These are phyloP conservation scores for Melanerpes aurifrons DNA, from an alignment of 2,113 vertebrate genomes.

Conservation along the genomic window DNA sequence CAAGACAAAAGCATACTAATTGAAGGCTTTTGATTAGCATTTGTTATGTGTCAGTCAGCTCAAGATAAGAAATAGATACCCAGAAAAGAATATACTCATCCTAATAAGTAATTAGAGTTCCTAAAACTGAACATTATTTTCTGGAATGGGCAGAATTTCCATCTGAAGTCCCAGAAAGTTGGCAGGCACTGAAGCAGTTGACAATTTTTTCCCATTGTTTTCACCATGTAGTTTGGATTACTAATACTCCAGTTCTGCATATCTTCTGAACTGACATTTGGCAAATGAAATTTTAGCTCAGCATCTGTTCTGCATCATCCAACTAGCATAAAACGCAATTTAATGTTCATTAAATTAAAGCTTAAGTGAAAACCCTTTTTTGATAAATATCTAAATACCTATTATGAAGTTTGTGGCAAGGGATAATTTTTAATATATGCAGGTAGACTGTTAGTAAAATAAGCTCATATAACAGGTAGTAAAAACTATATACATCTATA, in stretches of 20 bases:
- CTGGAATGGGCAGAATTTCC: neutral
- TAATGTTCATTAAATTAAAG: neutral
- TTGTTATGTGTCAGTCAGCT: neutral
- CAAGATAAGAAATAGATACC: neutral
- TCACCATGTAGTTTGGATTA: neutral
- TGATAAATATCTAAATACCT: neutral
- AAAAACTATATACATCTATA: neutral
- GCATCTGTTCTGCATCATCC: conserved; percentile 34
- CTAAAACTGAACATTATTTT: neutral
- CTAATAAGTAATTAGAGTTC: neutral
- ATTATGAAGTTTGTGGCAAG: neutral
- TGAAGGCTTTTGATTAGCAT: neutral
- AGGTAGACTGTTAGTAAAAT: neutral
- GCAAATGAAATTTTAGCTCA: conserved; percentile 16
- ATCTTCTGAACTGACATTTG: conserved; percentile 8
- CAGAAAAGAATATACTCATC: neutral
- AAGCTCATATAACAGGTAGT: neutral
- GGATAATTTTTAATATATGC: neutral
- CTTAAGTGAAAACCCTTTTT: neutral
- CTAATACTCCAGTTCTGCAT: neutral
- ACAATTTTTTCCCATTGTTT: neutral
- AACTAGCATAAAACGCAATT: neutral
- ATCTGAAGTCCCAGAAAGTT: neutral
- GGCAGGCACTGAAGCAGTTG: neutral
- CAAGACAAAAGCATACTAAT: neutral